Base-by-base conservation (phyloP, 1,140 invertebrate genomes). In the Leptinotarsa undecemlineata region DNA sequence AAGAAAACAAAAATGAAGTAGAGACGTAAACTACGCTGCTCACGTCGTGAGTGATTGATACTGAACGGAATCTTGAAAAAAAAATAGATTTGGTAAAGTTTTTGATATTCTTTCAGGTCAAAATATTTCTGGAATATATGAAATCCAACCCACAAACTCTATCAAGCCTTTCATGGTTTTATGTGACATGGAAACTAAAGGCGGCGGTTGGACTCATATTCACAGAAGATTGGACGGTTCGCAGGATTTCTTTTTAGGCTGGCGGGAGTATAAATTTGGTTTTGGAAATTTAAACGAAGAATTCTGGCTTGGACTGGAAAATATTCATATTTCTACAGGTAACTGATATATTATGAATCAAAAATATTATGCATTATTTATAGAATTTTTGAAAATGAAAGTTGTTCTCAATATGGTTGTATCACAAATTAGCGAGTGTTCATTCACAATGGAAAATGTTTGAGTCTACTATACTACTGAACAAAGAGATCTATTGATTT, bases 271-370 rank as follows among this genome's bases (percentile, higher is more conserved):
- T 19, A 57, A 57, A 57, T 57, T 57, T n/a, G 51, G 51, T 15
- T 57, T 57, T 19, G 51, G 51, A 17, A 19, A 57, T 14, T 8
- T 57, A 17, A 19, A 19, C 17, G 51, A 2, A 57, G 51, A 57
- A 57, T 57, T 57, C 51, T 57, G 51, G 51, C 51, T 57, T 17
- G 51, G 51, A 4, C 51, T 57, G 51, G 51, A 57, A 57, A 57
- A 57, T 17, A 57, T 57, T 19, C 51, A 57, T 19, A 17, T 57
- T 15, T 17, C 14, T 15, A n/a, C 51, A 57, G 51, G 51, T 57
- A 57, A 57, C 4, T 57, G 6, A 57, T 19, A 57, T 26, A 26
- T 26, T 26, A 33, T 33, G 8, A 33, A 33, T 1, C 33, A 33
- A 33, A 33, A 6, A 33, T 8, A 42, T 33, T 6, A 33, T 8